Base-by-base conservation (phyloP, 2,113 vertebrate genomes). In the Aramus guarauna region DNA sequence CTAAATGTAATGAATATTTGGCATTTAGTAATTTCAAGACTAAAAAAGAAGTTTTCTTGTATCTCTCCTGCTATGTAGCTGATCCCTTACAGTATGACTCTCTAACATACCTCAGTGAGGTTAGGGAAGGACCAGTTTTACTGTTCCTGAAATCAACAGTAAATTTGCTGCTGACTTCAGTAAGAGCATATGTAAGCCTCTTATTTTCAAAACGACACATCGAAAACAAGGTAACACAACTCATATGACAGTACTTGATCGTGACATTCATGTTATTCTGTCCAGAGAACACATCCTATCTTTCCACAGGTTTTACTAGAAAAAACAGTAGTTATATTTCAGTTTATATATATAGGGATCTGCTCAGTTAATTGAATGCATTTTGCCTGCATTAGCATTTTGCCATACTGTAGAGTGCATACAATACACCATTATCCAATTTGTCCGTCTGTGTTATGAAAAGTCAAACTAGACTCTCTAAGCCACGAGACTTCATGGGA, bases 401-500 rank as follows among this genome's bases (percentile, higher is more conserved):
- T 91, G 75, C 82, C 47, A 39, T 67, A 21, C 19, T 66, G 79
- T 22, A 96, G 91, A 1, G 2, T 0, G 1, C 66, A 64, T 22
- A 96, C 88, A 95, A 95, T 87, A 85, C 50, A 43, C 83, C 73
- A 76, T 59, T 96, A 96, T 76, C 88, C 76, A 89, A 63, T 89
- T 56, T 84, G 80, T 50, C 76, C 13, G 2, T 48, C 91, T 82
- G 63, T 52, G 52, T 94, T 92, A 96, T 6, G 16, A 74, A 92
- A 81, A 96, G 83, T 94, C 94, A 89, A 91, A 92, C 84, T n/a
- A 60, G 66, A 92, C 71, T 78, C 76, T 62, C 87, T 43, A 37
- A 75, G 76, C 66, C 29, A 37, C 26, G n/a, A 77, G 83, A 86
- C 86, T 96, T 94, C 90, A 94, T 12, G 19, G 76, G 94, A 94